These are phyloP conservation scores for Parascotia fuliginaria DNA, from an alignment of 2,888 invertebrate genomes.

Conservation along the genomic window DNA sequence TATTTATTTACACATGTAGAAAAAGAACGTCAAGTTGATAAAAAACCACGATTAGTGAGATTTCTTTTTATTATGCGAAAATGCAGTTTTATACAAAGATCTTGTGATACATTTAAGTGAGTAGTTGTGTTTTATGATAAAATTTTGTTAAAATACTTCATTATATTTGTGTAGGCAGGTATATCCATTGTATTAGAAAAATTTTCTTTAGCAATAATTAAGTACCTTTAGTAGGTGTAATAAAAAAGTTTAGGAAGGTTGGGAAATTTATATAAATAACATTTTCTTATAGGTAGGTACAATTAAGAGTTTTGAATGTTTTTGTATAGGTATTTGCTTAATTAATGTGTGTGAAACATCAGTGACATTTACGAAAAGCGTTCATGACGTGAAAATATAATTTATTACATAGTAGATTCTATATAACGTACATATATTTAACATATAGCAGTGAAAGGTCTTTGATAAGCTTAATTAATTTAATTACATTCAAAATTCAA, in stretches of 20 bases:
- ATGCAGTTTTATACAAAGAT: slow-evolving; percentile 41
- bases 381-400: slow-evolving; percentile 22
- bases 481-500: slow-evolving; percentile 36
- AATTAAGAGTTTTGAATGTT: slow-evolving; percentile 17
- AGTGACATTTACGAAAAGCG: slow-evolving; percentile 18
- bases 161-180: no score
- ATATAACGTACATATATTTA: slow-evolving; percentile 13
- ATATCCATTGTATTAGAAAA: no score
- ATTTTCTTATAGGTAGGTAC: slow-evolving; percentile 15
- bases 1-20: slow-evolving; percentile 72
- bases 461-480: slow-evolving; percentile 37
- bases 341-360: slow-evolving; percentile 16
- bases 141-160: no score
- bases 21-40: slow-evolving; percentile 57
- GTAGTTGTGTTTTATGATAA: slow-evolving; percentile 26
- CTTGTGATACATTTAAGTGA: slow-evolving; percentile 14
- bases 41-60: slow-evolving; percentile 58
- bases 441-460: slow-evolving; percentile 32
- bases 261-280: slow-evolving; percentile 18
- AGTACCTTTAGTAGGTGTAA: slow-evolving; percentile 10
- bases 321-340: slow-evolving; percentile 16
- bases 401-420: slow-evolving; percentile 6
- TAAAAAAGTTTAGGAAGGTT: slow-evolving; percentile 22
- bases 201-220: no score
- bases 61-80: slow-evolving; percentile 53